These are phyloP conservation scores for Oreochromis grahami DNA, from an alignment of 2,797 vertebrate genomes.

Conservation along the genomic window DNA sequence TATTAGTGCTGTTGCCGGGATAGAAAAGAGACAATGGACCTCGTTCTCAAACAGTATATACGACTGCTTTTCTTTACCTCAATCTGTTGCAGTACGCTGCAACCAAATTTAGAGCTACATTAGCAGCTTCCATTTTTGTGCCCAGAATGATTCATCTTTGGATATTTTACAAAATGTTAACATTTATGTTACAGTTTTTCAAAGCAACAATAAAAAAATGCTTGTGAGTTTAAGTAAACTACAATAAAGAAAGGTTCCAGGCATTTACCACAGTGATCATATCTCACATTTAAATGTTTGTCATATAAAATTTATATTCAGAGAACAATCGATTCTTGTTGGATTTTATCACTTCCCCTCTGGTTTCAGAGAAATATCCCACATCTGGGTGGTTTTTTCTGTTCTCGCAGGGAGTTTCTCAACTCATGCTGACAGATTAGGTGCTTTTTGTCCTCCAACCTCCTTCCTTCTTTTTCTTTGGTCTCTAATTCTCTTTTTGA, in stretches of 20 bases:
- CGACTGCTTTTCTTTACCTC: neutral
- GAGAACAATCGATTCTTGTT: neutral
- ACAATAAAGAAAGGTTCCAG: neutral
- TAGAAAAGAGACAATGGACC: neutral
- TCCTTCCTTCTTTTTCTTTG: neutral
- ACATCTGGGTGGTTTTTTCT: neutral
- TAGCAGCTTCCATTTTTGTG: neutral
- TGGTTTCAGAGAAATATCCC: neutral
- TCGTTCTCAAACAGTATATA: neutral
- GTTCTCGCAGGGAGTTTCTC: neutral
- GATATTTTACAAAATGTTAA: neutral
- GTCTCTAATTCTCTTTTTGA: neutral
- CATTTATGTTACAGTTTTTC: neutral
- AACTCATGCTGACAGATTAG: neutral
- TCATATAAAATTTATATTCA: neutral
- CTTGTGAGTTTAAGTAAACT: neutral
- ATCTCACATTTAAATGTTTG: neutral
- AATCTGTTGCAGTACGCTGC: neutral
- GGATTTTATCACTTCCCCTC: neutral
- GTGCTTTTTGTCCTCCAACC: neutral
- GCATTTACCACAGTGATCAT: neutral
- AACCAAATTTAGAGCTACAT: rapidly evolving
- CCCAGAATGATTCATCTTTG: neutral
- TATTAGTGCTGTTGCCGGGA: neutral
- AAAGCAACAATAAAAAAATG: neutral